Evolutionary conservation across 2,797 vertebrate genomes (phyloP).

Genomic region (Tamandua tetradactyla): DNA sequence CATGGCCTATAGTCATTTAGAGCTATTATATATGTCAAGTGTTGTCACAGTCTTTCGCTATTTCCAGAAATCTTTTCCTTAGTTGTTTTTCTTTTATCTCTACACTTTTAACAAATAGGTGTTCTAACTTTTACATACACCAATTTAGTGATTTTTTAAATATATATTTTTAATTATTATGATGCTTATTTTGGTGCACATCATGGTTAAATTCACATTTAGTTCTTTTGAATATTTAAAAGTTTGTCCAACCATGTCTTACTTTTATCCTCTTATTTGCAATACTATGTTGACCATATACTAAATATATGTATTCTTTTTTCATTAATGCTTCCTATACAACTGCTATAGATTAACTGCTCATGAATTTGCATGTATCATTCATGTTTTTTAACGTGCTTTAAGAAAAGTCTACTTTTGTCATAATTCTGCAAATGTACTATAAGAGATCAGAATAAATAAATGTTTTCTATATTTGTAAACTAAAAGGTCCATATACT

Average conservation of each 20-base stretch:
- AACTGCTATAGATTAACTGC: not conserved
- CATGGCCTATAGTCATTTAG: not conserved
- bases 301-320: not conserved
- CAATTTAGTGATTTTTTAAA: not conserved
- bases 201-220: not conserved
- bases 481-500: not conserved
- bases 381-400: not conserved
- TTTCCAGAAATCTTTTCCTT: not conserved
- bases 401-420: too few relatives aligned
- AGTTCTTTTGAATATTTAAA: not conserved
- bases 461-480: not conserved
- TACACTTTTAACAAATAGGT: too few relatives aligned
- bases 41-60: not conserved
- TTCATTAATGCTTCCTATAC: not conserved
- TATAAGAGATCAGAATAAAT: not conserved
- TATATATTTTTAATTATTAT: not conserved
- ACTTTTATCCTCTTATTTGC: not conserved
- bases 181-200: not conserved
- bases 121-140: not conserved
- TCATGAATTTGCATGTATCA: not conserved
- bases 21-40: not conserved
- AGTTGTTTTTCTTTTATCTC: not conserved
- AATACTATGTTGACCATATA: not conserved
- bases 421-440: not conserved
- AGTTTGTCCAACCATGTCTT: not conserved